Evolutionary conservation across 1,140 invertebrate species (phyloP).

Genomic region (Diorhabda sublineata): DNA sequence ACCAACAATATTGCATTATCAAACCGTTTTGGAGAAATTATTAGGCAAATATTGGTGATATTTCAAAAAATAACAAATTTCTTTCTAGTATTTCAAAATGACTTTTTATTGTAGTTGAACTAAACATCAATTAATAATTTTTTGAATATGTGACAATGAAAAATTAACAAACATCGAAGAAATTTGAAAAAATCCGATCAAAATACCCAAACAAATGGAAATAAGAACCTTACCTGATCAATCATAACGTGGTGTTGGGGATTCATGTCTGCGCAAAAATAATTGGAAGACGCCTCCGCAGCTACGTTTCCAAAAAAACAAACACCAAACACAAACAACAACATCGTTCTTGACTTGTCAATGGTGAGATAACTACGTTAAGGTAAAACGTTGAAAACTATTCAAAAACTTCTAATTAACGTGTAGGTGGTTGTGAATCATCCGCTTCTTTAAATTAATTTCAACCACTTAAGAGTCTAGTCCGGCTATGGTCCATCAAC

Average conservation of each 20-base stretch:
- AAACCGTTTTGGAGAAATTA: too few species aligned
- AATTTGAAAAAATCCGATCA: too few species aligned
- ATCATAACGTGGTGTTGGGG: slow-evolving; percentile 16
- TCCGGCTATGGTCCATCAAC: not conserved
- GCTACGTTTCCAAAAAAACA: not conserved
- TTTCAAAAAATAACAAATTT: too few species aligned
- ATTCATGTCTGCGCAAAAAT: slow-evolving; percentile 19
- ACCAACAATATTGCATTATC: too few species aligned
- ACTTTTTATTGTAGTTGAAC: too few species aligned
- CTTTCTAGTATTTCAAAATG: too few species aligned
- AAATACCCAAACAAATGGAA: too few species aligned
- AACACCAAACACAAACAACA: slow-evolving; percentile 4
- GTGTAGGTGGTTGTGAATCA: slow-evolving; percentile 12
- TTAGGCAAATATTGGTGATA: too few species aligned
- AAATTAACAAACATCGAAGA: too few species aligned
- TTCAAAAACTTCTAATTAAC: not conserved
- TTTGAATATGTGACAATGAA: too few species aligned
- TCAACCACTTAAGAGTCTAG: slow-evolving; percentile 12
- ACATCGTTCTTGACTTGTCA: not conserved
- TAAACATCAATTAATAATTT: too few species aligned
- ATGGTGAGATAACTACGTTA: slow-evolving; percentile 1
- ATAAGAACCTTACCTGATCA: slow-evolving; percentile 12
- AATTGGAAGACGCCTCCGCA: slow-evolving; percentile 4
- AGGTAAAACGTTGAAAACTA: not conserved
- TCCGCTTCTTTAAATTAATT: slow-evolving; percentile 18